Evolutionary conservation across 2,888 invertebrate species (phyloP).

Genomic region (Caenorhabditis sp.): DNA sequence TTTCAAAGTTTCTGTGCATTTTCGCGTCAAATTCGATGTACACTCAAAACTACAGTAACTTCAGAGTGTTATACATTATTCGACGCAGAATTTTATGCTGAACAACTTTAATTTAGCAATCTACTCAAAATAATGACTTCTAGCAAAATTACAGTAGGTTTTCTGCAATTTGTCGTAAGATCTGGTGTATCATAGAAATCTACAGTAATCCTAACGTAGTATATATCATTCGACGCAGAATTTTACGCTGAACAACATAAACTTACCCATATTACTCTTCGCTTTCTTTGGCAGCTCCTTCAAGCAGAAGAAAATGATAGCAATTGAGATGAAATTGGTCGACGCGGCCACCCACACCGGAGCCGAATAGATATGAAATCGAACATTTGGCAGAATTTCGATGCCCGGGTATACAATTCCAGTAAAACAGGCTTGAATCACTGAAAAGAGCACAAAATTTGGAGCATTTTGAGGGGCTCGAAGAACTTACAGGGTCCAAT

Average conservation of each 20-base stretch:
- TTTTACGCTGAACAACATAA: neutral
- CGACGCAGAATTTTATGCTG: neutral
- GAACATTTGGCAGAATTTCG: slow-evolving; percentile 33
- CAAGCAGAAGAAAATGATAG: slow-evolving; percentile 32
- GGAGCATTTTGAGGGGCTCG: no score
- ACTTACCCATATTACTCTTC: slow-evolving; percentile 17
- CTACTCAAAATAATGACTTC: no score
- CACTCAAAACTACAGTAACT: neutral
- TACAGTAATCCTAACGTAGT: no score
- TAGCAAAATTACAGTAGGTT: neutral
- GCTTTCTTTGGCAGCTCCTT: slow-evolving; percentile 36
- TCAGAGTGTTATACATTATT: neutral
- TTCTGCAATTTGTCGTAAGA: slow-evolving; percentile 1
- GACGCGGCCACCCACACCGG: slow-evolving; percentile 50
- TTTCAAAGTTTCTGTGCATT: neutral
- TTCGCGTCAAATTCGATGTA: neutral
- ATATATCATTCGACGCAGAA: no score
- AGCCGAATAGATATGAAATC: slow-evolving; percentile 52
- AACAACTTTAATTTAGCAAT: no score
- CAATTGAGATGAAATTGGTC: slow-evolving; percentile 50
- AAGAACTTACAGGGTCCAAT: slow-evolving; percentile 46
- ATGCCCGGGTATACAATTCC: slow-evolving; percentile 42
- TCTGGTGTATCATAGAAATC: neutral
- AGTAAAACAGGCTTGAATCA: slow-evolving; percentile 47
- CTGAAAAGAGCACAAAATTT: slow-evolving; percentile 30